Base-by-base conservation (phyloP, 2,113 vertebrate species). In the Chrysochloris asiatica region DNA sequence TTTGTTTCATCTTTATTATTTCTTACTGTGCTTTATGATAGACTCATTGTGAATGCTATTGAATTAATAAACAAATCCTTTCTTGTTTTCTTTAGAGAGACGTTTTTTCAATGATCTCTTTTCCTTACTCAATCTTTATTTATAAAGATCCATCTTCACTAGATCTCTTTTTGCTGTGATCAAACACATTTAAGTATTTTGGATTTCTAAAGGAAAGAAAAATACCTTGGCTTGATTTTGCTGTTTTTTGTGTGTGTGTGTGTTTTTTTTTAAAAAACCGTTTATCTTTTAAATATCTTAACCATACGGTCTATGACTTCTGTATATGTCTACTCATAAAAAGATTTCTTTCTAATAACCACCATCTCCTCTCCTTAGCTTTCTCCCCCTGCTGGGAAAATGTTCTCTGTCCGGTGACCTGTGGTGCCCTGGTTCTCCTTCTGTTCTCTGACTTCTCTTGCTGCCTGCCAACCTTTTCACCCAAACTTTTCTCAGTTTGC, bases 201-300 rank as follows among this genome's bases (percentile, higher is more conserved):
- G 16, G 41, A 93, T 41, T 56, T 45, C 38, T 67, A 83, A 77
- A 24, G 30, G 24, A 54, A 89, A 90, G 47, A 63, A 90, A 88
- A 54, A 36, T 77, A 54, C 33, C 73, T 54, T 88, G 45, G 36
- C 45, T 88, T 81, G 67, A 22, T 83, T 24, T 65, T 72, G n/a
- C 50, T 80, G 2, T 88, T 83, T 54, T 41, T 26, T 52, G n/a
- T n/a, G n/a, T n/a, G n/a, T n/a, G n/a, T n/a, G n/a, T n/a, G n/a
- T n/a, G n/a, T n/a, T n/a, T 88, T 83, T 54, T 41, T 26, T 52
- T 88, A n/a, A 67, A 67, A 67, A 67, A 63, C 24, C 14, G 12
- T n/a, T 69, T 38, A 38, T 30, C 19, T 88, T 92, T 33, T 87
- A 85, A 88, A 48, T 63, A 84, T 83, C 48, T 79, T 83, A 59